A percentile compares a stretch with the other conserved stretches of the same genome.
Evolutionary conservation across 2,113 vertebrate genomes (phyloP).

Genomic region (Sorex araneus): DNA sequence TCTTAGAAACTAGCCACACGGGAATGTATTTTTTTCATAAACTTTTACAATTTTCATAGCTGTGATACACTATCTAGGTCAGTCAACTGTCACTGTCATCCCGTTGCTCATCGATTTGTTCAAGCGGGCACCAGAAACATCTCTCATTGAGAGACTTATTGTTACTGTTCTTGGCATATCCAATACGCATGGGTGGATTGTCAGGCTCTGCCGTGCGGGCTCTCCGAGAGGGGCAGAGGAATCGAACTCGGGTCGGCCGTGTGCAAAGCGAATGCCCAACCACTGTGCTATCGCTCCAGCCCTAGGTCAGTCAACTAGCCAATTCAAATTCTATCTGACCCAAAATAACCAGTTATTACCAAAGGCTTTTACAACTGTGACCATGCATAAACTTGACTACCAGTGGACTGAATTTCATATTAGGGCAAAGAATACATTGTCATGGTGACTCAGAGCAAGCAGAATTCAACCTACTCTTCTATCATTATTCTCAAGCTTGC

Average conservation of each 20-base stretch:
- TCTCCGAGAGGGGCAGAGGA: too few species aligned
- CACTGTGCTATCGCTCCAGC: too few species aligned
- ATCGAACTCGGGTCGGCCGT: too few species aligned
- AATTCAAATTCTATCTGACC: background rate
- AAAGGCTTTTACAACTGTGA: conserved; percentile 16
- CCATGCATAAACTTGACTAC: background rate
- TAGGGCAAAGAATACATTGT: background rate
- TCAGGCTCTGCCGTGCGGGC: too few species aligned
- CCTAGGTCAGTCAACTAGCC: background rate
- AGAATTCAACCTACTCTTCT: background rate
- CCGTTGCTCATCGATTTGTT: too few species aligned
- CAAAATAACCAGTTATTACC: background rate
- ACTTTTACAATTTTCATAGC: background rate
- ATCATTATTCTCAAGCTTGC: background rate
- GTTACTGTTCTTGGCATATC: too few species aligned
- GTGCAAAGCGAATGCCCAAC: too few species aligned
- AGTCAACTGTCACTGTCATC: too few species aligned
- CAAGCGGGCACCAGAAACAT: too few species aligned
- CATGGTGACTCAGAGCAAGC: background rate
- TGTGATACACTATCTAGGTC: background rate
- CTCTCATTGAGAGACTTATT: too few species aligned
- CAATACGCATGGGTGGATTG: too few species aligned
- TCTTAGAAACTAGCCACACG: background rate
- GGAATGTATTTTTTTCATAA: background rate
- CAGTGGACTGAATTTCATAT: conserved; percentile 14